phyloP scores from a whole-genome alignment of 2,113 vertebrate species.

The Myotis yumanensis region DNA sequence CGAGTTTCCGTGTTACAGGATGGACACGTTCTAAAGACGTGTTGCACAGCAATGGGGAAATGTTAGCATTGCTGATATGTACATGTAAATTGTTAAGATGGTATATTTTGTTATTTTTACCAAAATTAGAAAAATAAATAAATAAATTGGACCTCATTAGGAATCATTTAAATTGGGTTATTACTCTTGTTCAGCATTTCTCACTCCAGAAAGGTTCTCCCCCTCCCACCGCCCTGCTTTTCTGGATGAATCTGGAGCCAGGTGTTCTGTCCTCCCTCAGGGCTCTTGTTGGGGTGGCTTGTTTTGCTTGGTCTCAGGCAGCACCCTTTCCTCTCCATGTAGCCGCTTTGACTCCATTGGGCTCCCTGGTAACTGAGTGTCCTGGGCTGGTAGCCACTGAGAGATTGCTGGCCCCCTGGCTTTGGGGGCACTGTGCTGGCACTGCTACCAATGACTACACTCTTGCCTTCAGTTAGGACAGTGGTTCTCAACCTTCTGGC shows the following conservation, averaged over 20 bases:
- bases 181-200: background rate
- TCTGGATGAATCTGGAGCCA: background rate
- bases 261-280: background rate
- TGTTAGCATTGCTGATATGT: background rate
- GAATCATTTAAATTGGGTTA: background rate
- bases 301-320: background rate
- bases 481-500: too few species aligned
- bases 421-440: background rate
- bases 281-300: background rate
- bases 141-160: background rate
- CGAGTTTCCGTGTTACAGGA: background rate
- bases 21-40: background rate
- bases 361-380: background rate
- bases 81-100: background rate
- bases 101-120: background rate
- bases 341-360: background rate
- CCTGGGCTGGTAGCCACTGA: background rate
- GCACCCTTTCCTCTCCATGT: background rate
- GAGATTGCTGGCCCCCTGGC: background rate
- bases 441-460: background rate
- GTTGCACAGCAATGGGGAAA: background rate
- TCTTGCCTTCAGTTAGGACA: background rate
- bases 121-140: background rate
- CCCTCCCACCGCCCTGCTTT: background rate
- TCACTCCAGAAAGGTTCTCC: background rate